A percentile compares a stretch with the other conserved stretches of the same genome.
phyloP scores from a whole-genome alignment of 2,797 vertebrate species.

The Mycteria americana region DNA sequence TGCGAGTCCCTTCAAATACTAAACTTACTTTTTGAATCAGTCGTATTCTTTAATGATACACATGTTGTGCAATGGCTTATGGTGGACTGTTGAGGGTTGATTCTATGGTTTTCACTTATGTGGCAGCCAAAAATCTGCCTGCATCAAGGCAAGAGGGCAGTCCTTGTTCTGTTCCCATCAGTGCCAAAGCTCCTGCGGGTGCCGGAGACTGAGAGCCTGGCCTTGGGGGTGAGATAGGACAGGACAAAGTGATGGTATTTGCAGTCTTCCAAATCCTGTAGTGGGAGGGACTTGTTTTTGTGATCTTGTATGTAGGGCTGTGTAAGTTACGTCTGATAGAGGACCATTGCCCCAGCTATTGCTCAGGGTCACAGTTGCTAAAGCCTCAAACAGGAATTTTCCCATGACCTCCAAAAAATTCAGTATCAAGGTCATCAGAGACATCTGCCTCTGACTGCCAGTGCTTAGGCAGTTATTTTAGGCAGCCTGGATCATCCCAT shows the following conservation, averaged over 20 bases:
- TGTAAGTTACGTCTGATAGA: neutral
- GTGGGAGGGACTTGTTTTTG: neutral
- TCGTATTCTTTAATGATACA: neutral
- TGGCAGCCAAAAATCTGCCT: neutral
- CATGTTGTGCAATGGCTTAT: neutral
- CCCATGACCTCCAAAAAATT: neutral
- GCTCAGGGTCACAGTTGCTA: neutral
- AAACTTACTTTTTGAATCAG: neutral
- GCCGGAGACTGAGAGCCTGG: neutral
- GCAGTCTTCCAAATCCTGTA: neutral
- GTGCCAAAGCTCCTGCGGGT: neutral
- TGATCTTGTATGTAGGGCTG: neutral
- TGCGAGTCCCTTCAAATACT: neutral
- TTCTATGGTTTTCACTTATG: neutral
- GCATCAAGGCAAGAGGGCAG: neutral
- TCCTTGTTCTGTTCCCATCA: neutral
- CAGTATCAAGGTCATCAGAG: neutral
- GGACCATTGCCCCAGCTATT: neutral
- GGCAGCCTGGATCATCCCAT: neutral
- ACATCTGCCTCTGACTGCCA: neutral
- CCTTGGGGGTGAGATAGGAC: neutral
- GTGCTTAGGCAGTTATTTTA: slow-evolving; percentile 10
- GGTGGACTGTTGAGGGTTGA: neutral
- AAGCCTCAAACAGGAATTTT: neutral
- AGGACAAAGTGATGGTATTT: neutral